Evolutionary conservation across 2,797 vertebrate genomes (phyloP), one percentile per base, ranked within the genome.

Genomic region (Micrastur ruficollis): DNA sequence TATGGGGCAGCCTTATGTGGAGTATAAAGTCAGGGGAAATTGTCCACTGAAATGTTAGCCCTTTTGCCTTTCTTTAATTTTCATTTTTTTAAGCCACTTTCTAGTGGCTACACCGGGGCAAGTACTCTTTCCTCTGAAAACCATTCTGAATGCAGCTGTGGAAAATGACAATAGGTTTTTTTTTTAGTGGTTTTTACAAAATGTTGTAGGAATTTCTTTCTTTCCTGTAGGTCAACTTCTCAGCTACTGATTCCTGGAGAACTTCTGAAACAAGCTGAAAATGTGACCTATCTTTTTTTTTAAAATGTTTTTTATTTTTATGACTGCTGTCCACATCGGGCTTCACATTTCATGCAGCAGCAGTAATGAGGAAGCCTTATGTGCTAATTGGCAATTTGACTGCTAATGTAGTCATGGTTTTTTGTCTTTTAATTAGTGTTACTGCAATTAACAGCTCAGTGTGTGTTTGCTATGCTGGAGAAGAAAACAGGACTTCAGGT

Each of bases 401-500:
- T 88, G 90, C 96, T 97, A 97, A 97, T 93, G 93, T 88, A 96
- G 90, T 82, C 67, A 67, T 96, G 95, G 12, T 65, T 53, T 91
- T 98, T 97, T 96, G 95, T 96, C 93, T 96, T 98, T 97, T 98
- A 98, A 97, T 98, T 98, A 97, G 97, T 34, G 17, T 97, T 97
- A 84, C 92, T 90, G 42, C 95, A 95, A 97, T 97, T 97, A 98
- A 94, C 94, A 95, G 90, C 96, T 96, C 79, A 85, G 93, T 93
- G 53, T 96, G 53, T 96, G 85, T 91, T 82, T 94, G 81, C 74
- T 56, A 8, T 89, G 56, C 81, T 94, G 70, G 58, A 87, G 75
- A 58, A 87, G 26, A 44, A 81, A 87, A 56, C 52, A 61, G 79
- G 83, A 73, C 62, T 90, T 74, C 40, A 83, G 74, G 93, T 92